Evolutionary conservation across 2,113 vertebrate species (phyloP).

Genomic region (Platanista minor): DNA sequence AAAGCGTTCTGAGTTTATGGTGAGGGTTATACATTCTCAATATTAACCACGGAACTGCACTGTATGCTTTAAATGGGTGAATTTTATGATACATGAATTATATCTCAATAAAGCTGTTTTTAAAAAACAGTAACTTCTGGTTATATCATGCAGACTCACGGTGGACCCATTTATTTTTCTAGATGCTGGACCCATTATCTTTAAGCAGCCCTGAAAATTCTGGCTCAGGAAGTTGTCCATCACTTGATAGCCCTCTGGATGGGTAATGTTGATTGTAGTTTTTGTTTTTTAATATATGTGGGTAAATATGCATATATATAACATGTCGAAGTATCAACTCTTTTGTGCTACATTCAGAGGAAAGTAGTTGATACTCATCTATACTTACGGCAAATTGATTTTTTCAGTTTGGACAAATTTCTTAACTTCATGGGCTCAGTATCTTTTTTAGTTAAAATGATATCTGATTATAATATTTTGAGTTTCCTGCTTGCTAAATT

Average conservation of each 20-base stretch:
- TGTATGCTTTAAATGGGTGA: not conserved
- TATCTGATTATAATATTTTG: not conserved
- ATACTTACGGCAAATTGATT: not conserved
- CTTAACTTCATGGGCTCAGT: not conserved
- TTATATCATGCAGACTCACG: not conserved
- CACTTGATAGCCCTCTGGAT: conserved; percentile 98
- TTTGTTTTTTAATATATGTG: conserved; percentile 3
- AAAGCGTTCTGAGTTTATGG: not conserved
- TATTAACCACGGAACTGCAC: not conserved
- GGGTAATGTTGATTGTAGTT: conserved; percentile 84
- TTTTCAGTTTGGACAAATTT: not conserved
- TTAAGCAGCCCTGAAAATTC: conserved; percentile 99
- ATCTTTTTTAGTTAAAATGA: conserved; percentile 22
- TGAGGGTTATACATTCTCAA: not conserved
- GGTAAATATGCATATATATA: not conserved
- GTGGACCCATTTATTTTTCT: conserved; percentile 54
- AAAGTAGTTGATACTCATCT: not conserved
- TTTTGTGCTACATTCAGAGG: not conserved
- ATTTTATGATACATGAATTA: conserved; percentile 30
- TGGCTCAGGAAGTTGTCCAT: conserved; percentile 98
- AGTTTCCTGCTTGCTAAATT: conserved; percentile 23
- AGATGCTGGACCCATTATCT: conserved; percentile 98
- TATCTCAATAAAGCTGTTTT: not conserved
- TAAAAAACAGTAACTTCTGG: not conserved
- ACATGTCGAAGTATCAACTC: not conserved